Evolutionary conservation across 2,888 invertebrate genomes (phyloP).

Genomic region (Synergus japonicus): DNA sequence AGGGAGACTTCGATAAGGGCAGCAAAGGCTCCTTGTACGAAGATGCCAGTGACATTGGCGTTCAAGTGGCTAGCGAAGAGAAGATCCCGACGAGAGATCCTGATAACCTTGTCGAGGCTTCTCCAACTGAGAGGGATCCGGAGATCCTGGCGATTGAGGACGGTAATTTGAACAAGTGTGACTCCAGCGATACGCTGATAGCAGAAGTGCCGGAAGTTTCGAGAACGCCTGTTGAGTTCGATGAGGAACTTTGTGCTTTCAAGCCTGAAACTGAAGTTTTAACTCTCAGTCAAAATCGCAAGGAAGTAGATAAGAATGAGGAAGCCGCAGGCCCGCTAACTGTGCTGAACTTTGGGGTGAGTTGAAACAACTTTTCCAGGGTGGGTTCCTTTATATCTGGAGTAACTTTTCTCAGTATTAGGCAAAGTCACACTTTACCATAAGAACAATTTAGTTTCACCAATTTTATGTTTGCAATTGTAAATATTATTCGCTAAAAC

Average conservation of each 20-base stretch:
- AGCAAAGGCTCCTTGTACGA: conserved; percentile 65
- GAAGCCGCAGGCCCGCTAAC: conserved; percentile 40
- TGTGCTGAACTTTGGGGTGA: conserved; percentile 55
- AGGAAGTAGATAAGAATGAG: conserved; percentile 43
- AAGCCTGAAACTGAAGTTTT: background rate
- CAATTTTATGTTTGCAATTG: too few relatives aligned
- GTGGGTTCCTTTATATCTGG: background rate
- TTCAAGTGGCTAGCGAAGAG: conserved; percentile 43
- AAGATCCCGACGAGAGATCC: conserved; percentile 34
- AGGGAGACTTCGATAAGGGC: conserved; percentile 47
- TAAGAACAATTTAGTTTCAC: too few relatives aligned
- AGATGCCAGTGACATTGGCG: conserved; percentile 61
- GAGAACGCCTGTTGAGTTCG: conserved; percentile 15
- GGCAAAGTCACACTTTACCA: too few relatives aligned
- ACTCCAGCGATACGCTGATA: conserved; percentile 71
- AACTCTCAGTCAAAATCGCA: background rate
- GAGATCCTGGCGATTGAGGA: conserved; percentile 53
- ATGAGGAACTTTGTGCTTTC: background rate
- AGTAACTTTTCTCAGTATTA: too few relatives aligned
- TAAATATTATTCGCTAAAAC: too few relatives aligned
- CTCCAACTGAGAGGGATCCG: conserved; percentile 42
- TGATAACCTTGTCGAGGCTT: conserved; percentile 25
- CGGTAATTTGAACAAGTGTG: conserved; percentile 68
- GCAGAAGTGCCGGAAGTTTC: conserved; percentile 64
- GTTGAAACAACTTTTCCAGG: conserved; percentile 42